phyloP scores from a whole-genome alignment of 1,140 invertebrate genomes.

The Oreohelix idahoensis region DNA sequence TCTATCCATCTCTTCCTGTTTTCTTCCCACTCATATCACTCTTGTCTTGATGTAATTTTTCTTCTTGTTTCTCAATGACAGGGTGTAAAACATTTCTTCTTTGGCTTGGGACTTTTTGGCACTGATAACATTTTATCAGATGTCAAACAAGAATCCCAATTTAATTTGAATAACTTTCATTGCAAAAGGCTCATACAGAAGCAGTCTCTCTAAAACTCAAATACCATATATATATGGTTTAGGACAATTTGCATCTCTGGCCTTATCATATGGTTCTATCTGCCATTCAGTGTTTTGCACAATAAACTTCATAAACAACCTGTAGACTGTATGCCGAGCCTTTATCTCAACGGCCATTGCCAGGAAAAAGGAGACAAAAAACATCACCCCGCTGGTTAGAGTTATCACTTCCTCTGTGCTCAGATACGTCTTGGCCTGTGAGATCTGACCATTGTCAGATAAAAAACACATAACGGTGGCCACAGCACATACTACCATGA shows the following conservation, averaged over 20 bases:
- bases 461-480: slow-evolving; percentile 76
- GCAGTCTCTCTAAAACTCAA: background rate
- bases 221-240: slow-evolving; percentile 14
- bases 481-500: slow-evolving; percentile 75
- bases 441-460: slow-evolving; percentile 72
- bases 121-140: too few relatives aligned
- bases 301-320: slow-evolving; percentile 74
- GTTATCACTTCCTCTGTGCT: slow-evolving; percentile 75
- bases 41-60: too few relatives aligned
- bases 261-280: slow-evolving; percentile 75
- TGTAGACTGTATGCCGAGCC: slow-evolving; percentile 75
- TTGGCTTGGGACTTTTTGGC: too few relatives aligned
- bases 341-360: slow-evolving; percentile 78
- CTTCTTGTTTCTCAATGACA: too few relatives aligned
- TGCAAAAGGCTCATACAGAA: too few relatives aligned
- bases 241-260: slow-evolving; percentile 52
- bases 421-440: slow-evolving; percentile 67
- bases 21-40: too few relatives aligned
- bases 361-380: slow-evolving; percentile 77
- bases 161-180: too few relatives aligned
- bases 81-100: too few relatives aligned
- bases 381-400: slow-evolving; percentile 75
- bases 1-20: too few relatives aligned
- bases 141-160: too few relatives aligned
- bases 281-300: slow-evolving; percentile 76